Conservation (phyloP, 2,797 vertebrate species). For the Forpus xanthops region DNA sequence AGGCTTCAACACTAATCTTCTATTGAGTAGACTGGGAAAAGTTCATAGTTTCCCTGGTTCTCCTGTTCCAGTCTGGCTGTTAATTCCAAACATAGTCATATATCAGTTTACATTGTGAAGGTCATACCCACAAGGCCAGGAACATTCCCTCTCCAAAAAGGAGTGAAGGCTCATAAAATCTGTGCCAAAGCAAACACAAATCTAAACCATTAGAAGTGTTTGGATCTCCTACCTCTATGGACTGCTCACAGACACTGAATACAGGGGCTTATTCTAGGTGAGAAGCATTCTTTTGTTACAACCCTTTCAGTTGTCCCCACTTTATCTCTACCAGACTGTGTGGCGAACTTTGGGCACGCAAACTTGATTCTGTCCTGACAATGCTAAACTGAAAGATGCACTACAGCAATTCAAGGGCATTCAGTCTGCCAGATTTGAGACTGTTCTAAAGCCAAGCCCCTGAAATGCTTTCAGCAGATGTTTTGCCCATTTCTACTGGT, state of each 20-base stretch:
- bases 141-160: neutral
- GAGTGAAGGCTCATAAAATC: neutral
- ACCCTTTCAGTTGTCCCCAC: neutral
- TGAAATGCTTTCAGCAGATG: neutral
- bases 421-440: neutral
- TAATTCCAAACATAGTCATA: neutral
- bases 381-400: neutral
- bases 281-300: neutral
- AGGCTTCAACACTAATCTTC: neutral
- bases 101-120: slow-evolving; percentile 25
- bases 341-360: neutral
- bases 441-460: neutral
- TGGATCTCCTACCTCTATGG: neutral
- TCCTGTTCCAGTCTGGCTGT: neutral
- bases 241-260: neutral
- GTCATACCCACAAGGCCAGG: neutral
- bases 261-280: neutral
- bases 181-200: neutral
- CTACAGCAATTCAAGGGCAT: neutral
- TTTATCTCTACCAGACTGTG: neutral
- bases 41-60: neutral
- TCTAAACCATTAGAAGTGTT: neutral
- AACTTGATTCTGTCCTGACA: fast-evolving
- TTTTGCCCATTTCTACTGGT: neutral
- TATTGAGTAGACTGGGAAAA: neutral